Percentiles rank a stretch among this genome's conserved stretches.
Evolutionary conservation across 1,140 invertebrate genomes (phyloP).

Genomic region (Calephelis virginiensis): DNA sequence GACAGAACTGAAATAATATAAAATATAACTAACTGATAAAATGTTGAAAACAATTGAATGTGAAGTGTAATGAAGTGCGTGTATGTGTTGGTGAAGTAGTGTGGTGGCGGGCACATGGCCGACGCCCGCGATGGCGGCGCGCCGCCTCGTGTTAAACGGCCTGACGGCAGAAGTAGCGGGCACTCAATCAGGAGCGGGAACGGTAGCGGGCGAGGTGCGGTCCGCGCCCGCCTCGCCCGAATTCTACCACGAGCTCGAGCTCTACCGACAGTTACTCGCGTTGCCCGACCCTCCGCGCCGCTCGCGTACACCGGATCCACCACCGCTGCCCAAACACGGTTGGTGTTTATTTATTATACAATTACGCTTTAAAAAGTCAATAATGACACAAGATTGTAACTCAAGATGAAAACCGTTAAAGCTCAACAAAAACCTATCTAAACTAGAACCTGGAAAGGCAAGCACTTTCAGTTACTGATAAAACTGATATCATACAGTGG

Average conservation of each 20-base stretch:
- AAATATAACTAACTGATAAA: neutral
- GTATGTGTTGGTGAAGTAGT: neutral
- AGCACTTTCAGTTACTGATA: too few relatives aligned
- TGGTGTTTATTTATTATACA: neutral
- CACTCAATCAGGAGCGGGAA: conserved; percentile 19
- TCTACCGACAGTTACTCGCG: conserved; percentile 63
- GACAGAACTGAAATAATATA: too few relatives aligned
- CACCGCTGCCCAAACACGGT: conserved; percentile 18
- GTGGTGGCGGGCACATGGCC: conserved; percentile 31
- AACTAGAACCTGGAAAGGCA: too few relatives aligned
- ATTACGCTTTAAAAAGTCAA: too few relatives aligned
- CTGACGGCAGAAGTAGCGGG: conserved; percentile 58
- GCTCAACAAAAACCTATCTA: too few relatives aligned
- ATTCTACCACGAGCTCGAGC: conserved; percentile 68
- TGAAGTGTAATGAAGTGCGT: neutral
- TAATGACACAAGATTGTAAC: too few relatives aligned
- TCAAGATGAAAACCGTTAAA: too few relatives aligned
- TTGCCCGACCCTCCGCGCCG: conserved; percentile 42
- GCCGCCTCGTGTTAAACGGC: conserved; percentile 65
- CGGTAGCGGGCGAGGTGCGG: conserved; percentile 23
- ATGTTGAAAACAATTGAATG: neutral
- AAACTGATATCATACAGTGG: too few relatives aligned
- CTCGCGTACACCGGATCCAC: conserved; percentile 47
- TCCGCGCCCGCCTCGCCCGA: conserved; percentile 53
- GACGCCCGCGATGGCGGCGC: conserved; percentile 47